These are phyloP conservation scores for Holcopasites calliopsidis DNA, from an alignment of 1,140 invertebrate species.

Conservation along the genomic window DNA sequence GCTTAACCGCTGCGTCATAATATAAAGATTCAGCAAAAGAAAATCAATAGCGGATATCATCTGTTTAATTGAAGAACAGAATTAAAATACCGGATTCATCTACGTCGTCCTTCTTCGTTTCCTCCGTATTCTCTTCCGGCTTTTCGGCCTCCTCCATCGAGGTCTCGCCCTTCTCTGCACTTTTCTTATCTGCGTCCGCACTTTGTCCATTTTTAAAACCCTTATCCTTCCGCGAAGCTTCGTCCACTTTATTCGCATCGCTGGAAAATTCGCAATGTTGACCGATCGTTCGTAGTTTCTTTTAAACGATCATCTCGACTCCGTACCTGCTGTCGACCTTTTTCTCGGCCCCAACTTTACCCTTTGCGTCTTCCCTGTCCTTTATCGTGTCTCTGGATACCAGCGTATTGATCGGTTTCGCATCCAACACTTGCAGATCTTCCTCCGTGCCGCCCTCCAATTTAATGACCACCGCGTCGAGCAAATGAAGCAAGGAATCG, in stretches of 20 bases:
- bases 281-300: neutral
- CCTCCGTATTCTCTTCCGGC: constrained; percentile 67
- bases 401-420: constrained; percentile 77
- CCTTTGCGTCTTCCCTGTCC: constrained; percentile 75
- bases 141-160: constrained; percentile 75
- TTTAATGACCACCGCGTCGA: constrained; percentile 98
- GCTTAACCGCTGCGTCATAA: constrained; percentile 42
- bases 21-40: no score
- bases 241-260: constrained; percentile 40
- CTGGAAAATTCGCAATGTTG: constrained; percentile 31
- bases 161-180: constrained; percentile 78
- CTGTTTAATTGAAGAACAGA: neutral
- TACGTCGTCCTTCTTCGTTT: constrained; percentile 43
- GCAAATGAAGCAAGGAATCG: constrained; percentile 91
- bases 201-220: constrained; percentile 61
- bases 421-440: constrained; percentile 92
- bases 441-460: constrained; percentile 98
- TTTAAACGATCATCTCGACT: neutral
- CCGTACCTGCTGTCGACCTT: constrained; percentile 68
- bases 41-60: neutral
- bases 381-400: constrained; percentile 65
- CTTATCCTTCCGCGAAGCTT: constrained; percentile 51
- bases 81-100: constrained; percentile 8
- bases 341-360: constrained; percentile 70
- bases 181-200: constrained; percentile 70